These are phyloP conservation scores for Columba livia DNA, from an alignment of 2,113 vertebrate species.

Conservation along the genomic window DNA sequence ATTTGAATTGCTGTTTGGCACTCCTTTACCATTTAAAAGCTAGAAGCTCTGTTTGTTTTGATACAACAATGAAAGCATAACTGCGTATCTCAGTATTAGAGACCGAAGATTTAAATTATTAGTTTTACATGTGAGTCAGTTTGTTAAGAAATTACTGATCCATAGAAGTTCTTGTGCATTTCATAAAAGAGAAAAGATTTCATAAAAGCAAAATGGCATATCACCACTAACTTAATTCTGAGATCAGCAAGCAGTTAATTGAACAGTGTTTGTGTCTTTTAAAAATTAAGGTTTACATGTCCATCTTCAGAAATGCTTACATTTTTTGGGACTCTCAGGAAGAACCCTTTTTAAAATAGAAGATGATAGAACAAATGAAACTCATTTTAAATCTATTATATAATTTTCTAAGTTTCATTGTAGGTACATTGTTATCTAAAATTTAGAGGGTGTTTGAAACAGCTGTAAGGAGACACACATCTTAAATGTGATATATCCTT, in stretches of 20 bases:
- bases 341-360: not conserved
- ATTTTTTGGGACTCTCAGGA: not conserved
- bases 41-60: not conserved
- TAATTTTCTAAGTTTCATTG: not conserved
- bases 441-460: not conserved
- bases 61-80: not conserved
- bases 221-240: not conserved
- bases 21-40: not conserved
- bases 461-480: not conserved
- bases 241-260: not conserved
- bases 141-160: not conserved
- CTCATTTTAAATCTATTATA: not conserved
- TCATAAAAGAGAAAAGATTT: not conserved
- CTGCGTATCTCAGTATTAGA: not conserved
- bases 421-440: not conserved
- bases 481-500: constrained; percentile 45
- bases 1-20: not conserved
- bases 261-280: not conserved
- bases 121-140: not conserved
- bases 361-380: not conserved
- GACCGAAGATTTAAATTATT: not conserved
- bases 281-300: not conserved
- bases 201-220: not conserved
- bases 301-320: not conserved
- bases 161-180: not conserved